phyloP scores from a whole-genome alignment of 2,888 invertebrate genomes.

The Chymomyza fuscimana region DNA sequence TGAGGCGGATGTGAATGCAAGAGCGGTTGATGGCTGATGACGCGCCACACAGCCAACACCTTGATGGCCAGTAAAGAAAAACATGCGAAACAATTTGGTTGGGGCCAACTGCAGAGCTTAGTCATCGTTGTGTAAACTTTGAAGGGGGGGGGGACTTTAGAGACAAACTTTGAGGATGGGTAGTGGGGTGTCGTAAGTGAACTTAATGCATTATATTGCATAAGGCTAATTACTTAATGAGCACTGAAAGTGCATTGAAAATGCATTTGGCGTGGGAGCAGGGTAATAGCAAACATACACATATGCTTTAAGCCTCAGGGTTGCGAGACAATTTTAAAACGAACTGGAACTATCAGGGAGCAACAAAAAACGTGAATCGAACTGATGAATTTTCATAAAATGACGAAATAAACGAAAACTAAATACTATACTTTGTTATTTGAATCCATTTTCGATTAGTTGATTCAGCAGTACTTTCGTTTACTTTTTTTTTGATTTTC shows the following conservation, averaged over 20 bases:
- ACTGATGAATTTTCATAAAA: neutral
- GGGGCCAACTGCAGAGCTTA: neutral
- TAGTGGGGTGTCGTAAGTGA: neutral
- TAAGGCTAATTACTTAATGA: neutral
- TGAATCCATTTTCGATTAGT: too few species aligned
- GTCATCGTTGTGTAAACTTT: neutral
- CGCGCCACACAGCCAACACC: neutral
- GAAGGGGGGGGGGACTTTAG: neutral
- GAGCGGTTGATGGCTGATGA: neutral
- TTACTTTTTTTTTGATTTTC: too few species aligned
- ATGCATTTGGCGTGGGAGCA: neutral
- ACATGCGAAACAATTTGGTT: neutral
- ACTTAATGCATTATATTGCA: neutral
- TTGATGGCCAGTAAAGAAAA: neutral
- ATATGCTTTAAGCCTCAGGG: neutral
- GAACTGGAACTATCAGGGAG: neutral
- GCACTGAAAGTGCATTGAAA: neutral
- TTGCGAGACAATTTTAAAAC: neutral
- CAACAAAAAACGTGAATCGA: too few species aligned
- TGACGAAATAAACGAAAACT: neutral
- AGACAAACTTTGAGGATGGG: neutral
- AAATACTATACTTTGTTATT: too few species aligned
- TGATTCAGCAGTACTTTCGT: too few species aligned
- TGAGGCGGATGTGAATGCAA: slow-evolving; percentile 10
- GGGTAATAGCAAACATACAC: neutral